Base-by-base conservation (phyloP, 1,140 invertebrate species). In the Psix sp. region DNA sequence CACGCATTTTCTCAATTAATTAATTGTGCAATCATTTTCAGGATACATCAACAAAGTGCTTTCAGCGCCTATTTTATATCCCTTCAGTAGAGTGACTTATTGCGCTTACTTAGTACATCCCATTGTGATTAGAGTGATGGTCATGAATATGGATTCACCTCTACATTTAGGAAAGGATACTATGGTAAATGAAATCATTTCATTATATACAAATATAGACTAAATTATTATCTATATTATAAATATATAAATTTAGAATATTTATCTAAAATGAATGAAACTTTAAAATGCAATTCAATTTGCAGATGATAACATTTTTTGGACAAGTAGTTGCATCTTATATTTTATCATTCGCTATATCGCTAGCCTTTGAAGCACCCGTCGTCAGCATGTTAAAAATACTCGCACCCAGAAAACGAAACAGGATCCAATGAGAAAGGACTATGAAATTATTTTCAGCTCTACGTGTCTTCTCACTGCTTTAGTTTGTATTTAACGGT, bases 371-470 rank as follows among this genome's bases (percentile, higher is more conserved):
- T 79, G 94, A 95, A 87, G 94, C 94, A 45, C 94, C 94, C 15
- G 89, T 94, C 26, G 94, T 95, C 45, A 93, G 93, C 71, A 93
- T 95, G 91, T 88, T 95, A n/a, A 93, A 94, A 85, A 93, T 95
- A 68, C 80, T 94, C 4, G 89, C 92, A 4, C 92, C 93, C 21
- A 91, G 89, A 73, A 89, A 90, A 78, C 89, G 90, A 70, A 90
- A 89, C 74, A 76, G 84, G 42, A 84, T 88, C 46, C 80, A 83
- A 57, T 84, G 63, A 82, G 46, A 9, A 7, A 13, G 24, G 15
- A 9, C 11, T 14, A 36, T 38, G 26, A 10, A 29, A 29, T 10
- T 29, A 7, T 60, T 46, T 35, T 11, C 13, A 59, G 26, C 33
- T 70, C 42, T 60, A 67, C 56, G 63, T 59, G 24, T 35, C 7